Percentiles rank a stretch among this genome's conserved stretches.
Evolutionary conservation across 2,113 vertebrate genomes (phyloP).

Genomic region (Mastomys natalensis): DNA sequence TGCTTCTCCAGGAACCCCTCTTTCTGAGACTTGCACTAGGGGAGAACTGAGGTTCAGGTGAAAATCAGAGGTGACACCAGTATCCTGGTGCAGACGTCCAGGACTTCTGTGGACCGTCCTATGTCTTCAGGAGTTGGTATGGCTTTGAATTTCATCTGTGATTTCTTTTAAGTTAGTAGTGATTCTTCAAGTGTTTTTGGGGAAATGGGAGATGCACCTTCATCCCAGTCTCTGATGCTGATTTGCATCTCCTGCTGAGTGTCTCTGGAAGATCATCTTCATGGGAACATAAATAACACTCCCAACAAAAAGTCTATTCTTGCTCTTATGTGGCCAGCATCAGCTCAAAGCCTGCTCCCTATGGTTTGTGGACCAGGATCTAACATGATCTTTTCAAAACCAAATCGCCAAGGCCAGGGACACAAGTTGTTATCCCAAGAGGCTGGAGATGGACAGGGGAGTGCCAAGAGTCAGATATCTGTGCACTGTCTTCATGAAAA

Average conservation of each 20-base stretch:
- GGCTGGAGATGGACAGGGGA: not conserved
- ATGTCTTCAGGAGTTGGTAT: conserved; percentile 71
- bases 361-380: conserved; percentile 18
- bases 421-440: not conserved
- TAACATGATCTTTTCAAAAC: conserved; percentile 62
- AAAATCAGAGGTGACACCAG: conserved; percentile 78
- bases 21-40: conserved; percentile 81
- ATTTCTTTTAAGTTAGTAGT: conserved; percentile 70
- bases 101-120: conserved; percentile 84
- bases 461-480: not conserved
- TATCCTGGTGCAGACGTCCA: conserved; percentile 87
- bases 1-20: conserved; percentile 80
- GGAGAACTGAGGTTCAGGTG: conserved; percentile 74
- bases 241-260: conserved; percentile 34
- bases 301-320: conserved; percentile 61
- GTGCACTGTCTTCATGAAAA: not conserved
- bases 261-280: conserved; percentile 47
- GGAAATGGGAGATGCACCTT: conserved; percentile 53
- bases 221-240: not conserved
- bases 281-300: conserved; percentile 68
- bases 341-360: conserved; percentile 50
- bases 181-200: conserved; percentile 63
- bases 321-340: conserved; percentile 26
- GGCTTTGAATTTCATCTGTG: conserved; percentile 71
- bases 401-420: not conserved